Conservation (phyloP, 2,888 invertebrate species). For the Neoaliturus tenellus region DNA sequence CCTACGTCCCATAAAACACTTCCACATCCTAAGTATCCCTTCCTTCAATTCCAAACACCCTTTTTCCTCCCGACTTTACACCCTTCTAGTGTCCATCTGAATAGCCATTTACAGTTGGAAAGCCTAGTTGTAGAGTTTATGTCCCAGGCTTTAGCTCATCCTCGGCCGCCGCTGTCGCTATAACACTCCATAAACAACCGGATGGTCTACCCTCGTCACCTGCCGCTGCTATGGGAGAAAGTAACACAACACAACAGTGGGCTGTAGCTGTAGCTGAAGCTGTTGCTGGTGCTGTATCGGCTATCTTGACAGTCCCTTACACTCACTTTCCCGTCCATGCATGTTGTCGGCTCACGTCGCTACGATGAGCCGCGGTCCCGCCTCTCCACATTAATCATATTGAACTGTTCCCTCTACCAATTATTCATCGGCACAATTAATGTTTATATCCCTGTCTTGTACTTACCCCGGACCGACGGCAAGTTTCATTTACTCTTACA, state of each 20-base stretch:
- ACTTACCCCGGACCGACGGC: slow-evolving; percentile 3
- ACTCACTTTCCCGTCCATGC: neutral
- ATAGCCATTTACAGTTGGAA: neutral
- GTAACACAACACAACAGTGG: neutral
- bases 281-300: neutral
- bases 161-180: too few species aligned
- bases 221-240: neutral
- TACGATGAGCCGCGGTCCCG: neutral
- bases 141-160: neutral
- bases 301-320: neutral
- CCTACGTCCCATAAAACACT: too few species aligned
- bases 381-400: slow-evolving; percentile 6
- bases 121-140: neutral
- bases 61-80: too few species aligned
- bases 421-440: slow-evolving; percentile 17
- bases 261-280: neutral
- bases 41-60: too few species aligned
- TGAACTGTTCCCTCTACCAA: neutral
- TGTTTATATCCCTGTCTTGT: neutral
- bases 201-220: neutral
- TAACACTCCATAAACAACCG: neutral
- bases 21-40: too few species aligned
- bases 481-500: slow-evolving; percentile 27
- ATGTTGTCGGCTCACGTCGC: neutral
- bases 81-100: too few species aligned